These are phyloP conservation scores for Alauda arvensis DNA, from an alignment of 2,797 vertebrate species.

Conservation along the genomic window DNA sequence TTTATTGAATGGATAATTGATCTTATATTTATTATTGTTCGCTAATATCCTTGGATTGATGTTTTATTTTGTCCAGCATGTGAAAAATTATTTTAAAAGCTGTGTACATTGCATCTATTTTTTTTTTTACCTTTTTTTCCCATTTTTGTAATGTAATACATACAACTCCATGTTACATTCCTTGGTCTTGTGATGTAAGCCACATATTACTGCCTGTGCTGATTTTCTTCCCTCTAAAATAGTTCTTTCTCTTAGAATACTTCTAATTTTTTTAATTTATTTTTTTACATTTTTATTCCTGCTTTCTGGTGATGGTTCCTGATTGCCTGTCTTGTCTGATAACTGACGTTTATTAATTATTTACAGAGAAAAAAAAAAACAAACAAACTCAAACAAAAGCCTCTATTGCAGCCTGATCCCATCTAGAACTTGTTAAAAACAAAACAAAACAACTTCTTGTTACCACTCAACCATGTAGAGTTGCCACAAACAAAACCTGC, in stretches of 20 bases:
- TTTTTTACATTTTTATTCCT: conserved; percentile 68
- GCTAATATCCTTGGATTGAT: neutral
- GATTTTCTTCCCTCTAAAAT: conserved; percentile 67
- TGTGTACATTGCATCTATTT: conserved; percentile 1
- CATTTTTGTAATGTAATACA: conserved; percentile 52
- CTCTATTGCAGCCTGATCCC: conserved; percentile 99
- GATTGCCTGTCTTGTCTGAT: conserved; percentile 99
- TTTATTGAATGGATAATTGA: neutral
- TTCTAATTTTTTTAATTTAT: conserved; percentile 55
- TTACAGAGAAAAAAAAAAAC: conserved; percentile 69
- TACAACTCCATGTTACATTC: conserved; percentile 52
- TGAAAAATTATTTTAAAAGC: conserved; percentile 13
- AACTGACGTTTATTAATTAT: conserved; percentile 76
- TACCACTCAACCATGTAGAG: conserved; percentile 66
- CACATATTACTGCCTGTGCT: conserved; percentile 68
- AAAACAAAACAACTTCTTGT: conserved; percentile 60
- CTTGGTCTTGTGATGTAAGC: conserved; percentile 63
- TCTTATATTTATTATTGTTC: neutral
- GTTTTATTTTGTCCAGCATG: conserved; percentile 28
- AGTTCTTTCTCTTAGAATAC: conserved; percentile 73
- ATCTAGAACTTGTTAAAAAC: conserved; percentile 75
- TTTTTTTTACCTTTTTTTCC: neutral
- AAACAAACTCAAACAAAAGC: conserved; percentile 77
- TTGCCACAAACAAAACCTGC: conserved; percentile 63
- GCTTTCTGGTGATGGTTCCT: conserved; percentile 95